These are phyloP conservation scores for Ichneumoninae sp. DNA, from an alignment of 2,888 invertebrate species.

Conservation along the genomic window DNA sequence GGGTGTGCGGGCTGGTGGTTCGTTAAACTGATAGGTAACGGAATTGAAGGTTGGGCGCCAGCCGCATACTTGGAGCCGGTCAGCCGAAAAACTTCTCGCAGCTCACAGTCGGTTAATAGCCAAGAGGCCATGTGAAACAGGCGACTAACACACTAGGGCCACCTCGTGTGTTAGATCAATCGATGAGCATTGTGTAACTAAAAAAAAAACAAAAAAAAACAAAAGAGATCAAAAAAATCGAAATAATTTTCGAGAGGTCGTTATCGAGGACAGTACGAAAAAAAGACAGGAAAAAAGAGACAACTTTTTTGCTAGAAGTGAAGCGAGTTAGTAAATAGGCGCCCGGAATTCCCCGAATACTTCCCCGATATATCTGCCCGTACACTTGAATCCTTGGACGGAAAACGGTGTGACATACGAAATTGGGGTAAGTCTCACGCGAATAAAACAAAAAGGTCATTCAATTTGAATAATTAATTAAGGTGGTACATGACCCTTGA, in stretches of 20 bases:
- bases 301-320: constrained; percentile 15
- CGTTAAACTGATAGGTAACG: constrained; percentile 91
- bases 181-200: constrained; percentile 24
- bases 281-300: constrained; percentile 26
- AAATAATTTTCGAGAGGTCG: constrained; percentile 28
- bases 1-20: constrained; percentile 99
- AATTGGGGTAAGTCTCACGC: constrained; percentile 50
- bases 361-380: constrained; percentile 33
- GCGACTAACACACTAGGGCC: constrained; percentile 82
- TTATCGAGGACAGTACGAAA: constrained; percentile 34
- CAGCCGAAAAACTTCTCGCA: constrained; percentile 91
- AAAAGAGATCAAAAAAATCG: constrained; percentile 14
- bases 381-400: constrained; percentile 52
- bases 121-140: constrained; percentile 83
- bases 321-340: constrained; percentile 27
- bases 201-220: constrained; percentile 5
- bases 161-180: constrained; percentile 78
- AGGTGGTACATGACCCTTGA: constrained; percentile 25
- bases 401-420: constrained; percentile 43
- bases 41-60: constrained; percentile 96
- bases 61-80: constrained; percentile 94
- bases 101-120: constrained; percentile 86
- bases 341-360: constrained; percentile 44
- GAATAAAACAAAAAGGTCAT: constrained; percentile 27
- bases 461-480: constrained; percentile 22